Conservation (phyloP, 2,888 invertebrate genomes). For the Mesoligia furuncula region DNA sequence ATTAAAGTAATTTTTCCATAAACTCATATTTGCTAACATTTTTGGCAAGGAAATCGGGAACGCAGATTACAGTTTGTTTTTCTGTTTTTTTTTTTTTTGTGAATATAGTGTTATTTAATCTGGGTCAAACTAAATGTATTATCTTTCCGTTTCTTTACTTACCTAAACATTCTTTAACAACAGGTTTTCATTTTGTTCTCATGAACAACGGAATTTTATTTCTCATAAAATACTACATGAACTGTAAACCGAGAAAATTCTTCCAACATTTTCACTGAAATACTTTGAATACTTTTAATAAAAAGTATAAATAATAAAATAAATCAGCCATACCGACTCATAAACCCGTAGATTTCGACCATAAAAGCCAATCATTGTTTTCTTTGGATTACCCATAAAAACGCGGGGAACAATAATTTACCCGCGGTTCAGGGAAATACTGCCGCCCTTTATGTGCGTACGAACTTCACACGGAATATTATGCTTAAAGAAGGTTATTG, state of each 20-base stretch:
- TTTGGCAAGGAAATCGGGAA: too few species aligned
- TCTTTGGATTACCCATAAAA: conserved; percentile 66
- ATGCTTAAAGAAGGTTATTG: conserved; percentile 14
- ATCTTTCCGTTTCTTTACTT: neutral
- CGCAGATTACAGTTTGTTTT: neutral
- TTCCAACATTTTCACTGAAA: neutral
- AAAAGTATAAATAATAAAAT: conserved; percentile 47
- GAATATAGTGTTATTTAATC: neutral
- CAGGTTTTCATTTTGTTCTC: neutral
- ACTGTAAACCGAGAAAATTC: conserved; percentile 10
- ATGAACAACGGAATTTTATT: neutral
- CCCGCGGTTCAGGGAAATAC: conserved; percentile 48
- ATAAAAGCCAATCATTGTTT: conserved; percentile 58
- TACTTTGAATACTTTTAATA: conserved; percentile 38
- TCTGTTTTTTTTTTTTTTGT: neutral
- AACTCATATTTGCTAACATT: too few species aligned
- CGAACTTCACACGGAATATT: conserved; percentile 28
- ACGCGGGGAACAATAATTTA: conserved; percentile 60
- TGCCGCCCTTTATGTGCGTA: conserved; percentile 13
- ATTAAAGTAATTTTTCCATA: too few species aligned
- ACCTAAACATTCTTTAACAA: neutral
- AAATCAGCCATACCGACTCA: conserved; percentile 32
- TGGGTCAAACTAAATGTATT: neutral
- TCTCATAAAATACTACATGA: neutral
- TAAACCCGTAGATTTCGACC: conserved; percentile 58